These are phyloP conservation scores for Noctua janthina DNA, from an alignment of 2,888 invertebrate genomes.

Conservation along the genomic window DNA sequence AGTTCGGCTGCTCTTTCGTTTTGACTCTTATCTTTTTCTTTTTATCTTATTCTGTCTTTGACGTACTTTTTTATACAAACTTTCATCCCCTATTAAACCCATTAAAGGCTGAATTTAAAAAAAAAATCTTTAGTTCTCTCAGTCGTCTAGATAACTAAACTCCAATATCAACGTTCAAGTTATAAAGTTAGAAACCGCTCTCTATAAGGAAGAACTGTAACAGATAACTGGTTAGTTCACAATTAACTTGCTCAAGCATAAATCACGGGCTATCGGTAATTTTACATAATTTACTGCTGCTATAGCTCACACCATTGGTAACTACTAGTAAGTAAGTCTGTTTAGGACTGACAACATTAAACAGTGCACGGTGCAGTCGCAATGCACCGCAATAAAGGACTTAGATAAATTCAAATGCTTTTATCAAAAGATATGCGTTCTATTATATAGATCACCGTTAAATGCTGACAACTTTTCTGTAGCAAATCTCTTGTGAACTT, in stretches of 20 bases:
- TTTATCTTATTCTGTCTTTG: neutral
- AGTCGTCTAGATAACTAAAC: neutral
- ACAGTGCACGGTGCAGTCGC: neutral
- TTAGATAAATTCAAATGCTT: neutral
- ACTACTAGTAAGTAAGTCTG: conserved; percentile 1
- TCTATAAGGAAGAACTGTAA: neutral
- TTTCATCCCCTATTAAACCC: neutral
- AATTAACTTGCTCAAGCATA: conserved; percentile 39
- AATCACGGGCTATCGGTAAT: conserved; percentile 42
- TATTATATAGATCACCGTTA: neutral
- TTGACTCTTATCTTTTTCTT: neutral
- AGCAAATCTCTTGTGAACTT: neutral
- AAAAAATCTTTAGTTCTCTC: neutral
- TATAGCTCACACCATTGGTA: conserved; percentile 24
- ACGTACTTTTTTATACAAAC: neutral
- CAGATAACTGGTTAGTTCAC: conserved; percentile 25
- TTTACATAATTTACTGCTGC: conserved; percentile 26
- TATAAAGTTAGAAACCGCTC: conserved; percentile 1
- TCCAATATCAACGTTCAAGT: neutral
- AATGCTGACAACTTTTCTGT: neutral
- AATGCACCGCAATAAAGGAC: neutral
- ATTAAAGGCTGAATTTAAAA: neutral
- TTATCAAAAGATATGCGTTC: neutral
- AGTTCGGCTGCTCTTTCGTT: no score
- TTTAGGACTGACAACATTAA: conserved; percentile 5